These are phyloP conservation scores for Aricia artaxerxes DNA, from an alignment of 2,888 invertebrate species.

Conservation along the genomic window DNA sequence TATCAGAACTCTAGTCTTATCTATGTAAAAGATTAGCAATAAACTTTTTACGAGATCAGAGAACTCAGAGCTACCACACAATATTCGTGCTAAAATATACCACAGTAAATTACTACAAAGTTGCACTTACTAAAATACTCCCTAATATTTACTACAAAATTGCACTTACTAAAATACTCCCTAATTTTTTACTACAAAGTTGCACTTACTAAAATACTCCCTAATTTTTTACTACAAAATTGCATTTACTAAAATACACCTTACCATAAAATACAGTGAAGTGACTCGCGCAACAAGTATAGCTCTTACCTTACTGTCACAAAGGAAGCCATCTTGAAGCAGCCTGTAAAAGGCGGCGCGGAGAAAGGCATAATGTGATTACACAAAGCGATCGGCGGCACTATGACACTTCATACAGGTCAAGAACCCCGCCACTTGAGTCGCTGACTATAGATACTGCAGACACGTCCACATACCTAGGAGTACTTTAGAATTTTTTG, in stretches of 20 bases:
- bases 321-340: slow-evolving; percentile 14
- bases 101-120: neutral
- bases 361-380: slow-evolving; percentile 25
- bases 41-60: too few relatives aligned
- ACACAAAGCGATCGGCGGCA: slow-evolving; percentile 23
- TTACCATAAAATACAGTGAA: neutral
- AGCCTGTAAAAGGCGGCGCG: slow-evolving; percentile 10
- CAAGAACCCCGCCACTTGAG: slow-evolving; percentile 12
- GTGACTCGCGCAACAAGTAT: neutral
- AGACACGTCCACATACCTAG: neutral
- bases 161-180: neutral
- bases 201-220: neutral
- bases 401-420: slow-evolving; percentile 7
- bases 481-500: neutral
- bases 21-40: too few relatives aligned
- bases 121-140: too few relatives aligned
- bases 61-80: neutral
- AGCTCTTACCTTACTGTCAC: neutral
- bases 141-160: neutral
- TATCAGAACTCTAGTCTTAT: too few relatives aligned
- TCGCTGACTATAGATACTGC: neutral
- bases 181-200: neutral
- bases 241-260: neutral
- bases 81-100: neutral
- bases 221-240: neutral